Evolutionary conservation across 2,888 invertebrate species (phyloP).

Genomic region (Mylabris sibirica): DNA sequence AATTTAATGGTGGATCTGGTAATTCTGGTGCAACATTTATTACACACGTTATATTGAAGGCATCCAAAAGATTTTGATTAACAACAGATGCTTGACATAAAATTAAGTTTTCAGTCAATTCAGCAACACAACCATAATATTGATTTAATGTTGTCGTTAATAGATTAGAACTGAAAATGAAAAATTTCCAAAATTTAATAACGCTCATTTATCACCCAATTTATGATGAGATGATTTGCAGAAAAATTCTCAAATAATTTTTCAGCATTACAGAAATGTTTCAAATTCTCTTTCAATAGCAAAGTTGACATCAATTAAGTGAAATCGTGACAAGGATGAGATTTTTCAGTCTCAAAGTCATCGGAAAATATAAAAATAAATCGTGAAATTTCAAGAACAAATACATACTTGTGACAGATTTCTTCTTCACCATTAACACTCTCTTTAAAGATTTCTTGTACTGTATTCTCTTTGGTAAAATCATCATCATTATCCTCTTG

Average conservation of each 20-base stretch:
- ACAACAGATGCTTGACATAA: constrained; percentile 82
- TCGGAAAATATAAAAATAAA: not conserved
- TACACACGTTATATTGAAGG: constrained; percentile 76
- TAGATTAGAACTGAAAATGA: constrained; percentile 30
- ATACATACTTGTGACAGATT: constrained; percentile 41
- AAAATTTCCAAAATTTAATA: constrained; percentile 17
- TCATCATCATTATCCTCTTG: constrained; percentile 23
- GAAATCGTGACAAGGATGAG: constrained; percentile 2
- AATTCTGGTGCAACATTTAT: constrained; percentile 86
- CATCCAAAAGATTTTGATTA: constrained; percentile 72
- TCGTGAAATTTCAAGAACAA: not conserved
- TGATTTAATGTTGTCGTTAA: constrained; percentile 27
- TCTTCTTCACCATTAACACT: constrained; percentile 45
- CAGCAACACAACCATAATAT: constrained; percentile 63
- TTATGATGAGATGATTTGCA: not conserved
- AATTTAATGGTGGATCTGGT: constrained; percentile 71
- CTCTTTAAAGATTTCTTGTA: constrained; percentile 51
- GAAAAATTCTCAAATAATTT: too few relatives aligned
- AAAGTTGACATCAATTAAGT: not conserved
- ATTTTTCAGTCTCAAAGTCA: constrained; percentile 3
- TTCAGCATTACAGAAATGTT: too few relatives aligned
- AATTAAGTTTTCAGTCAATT: constrained; percentile 76
- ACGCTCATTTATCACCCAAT: constrained; percentile 39
- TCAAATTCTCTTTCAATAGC: not conserved
- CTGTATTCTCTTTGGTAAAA: constrained; percentile 42